phyloP scores from a whole-genome alignment of 2,888 invertebrate species.

The Pediacus dermestoides region DNA sequence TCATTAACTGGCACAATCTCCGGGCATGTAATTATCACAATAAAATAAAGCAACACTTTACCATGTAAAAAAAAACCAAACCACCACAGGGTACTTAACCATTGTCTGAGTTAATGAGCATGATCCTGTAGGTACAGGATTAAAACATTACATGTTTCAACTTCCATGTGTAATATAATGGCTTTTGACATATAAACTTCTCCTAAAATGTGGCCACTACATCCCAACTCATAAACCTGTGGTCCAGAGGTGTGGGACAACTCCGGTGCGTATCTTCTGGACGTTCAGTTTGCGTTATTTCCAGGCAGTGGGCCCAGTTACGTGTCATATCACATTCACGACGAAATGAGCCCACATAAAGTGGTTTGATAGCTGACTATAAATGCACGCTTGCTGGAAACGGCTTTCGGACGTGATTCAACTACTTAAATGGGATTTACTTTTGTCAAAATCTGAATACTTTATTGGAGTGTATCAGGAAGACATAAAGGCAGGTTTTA shows the following conservation, averaged over 20 bases:
- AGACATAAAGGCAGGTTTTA: too few relatives aligned
- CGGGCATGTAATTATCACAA: too few relatives aligned
- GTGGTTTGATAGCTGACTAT: constrained; percentile 31
- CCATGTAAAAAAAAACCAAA: too few relatives aligned
- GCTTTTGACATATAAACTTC: constrained; percentile 1
- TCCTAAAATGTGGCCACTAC: constrained; percentile 1
- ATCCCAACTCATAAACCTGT: constrained; percentile 1
- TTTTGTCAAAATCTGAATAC: constrained; percentile 26
- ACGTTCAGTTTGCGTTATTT: constrained; percentile 1
- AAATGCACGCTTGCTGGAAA: constrained; percentile 29
- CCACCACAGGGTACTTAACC: too few relatives aligned
- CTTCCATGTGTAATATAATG: too few relatives aligned
- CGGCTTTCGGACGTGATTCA: constrained; percentile 31
- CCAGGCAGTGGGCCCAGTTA: constrained; percentile 16
- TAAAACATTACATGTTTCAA: too few relatives aligned
- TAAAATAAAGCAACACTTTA: too few relatives aligned
- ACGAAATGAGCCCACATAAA: constrained; percentile 31
- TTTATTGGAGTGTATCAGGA: constrained; percentile 16
- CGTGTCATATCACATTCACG: constrained; percentile 32
- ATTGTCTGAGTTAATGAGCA: too few relatives aligned
- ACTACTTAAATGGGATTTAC: constrained; percentile 30
- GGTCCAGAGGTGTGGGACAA: background rate
- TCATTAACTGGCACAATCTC: too few relatives aligned
- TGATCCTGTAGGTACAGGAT: too few relatives aligned
- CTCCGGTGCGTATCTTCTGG: background rate